These are phyloP conservation scores for Numenius phaeopus DNA, from an alignment of 2,797 vertebrate species.

Conservation along the genomic window DNA sequence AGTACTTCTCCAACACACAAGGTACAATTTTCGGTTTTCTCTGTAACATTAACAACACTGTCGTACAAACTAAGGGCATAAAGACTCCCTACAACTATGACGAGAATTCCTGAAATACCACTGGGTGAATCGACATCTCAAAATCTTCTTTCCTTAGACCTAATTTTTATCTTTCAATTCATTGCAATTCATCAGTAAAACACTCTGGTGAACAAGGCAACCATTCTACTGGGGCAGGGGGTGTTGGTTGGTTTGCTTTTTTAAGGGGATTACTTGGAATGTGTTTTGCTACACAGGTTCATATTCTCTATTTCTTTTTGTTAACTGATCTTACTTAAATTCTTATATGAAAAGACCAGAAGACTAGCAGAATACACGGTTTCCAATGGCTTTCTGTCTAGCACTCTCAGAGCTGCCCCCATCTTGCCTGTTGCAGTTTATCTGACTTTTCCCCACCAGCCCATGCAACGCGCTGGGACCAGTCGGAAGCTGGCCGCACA, in stretches of 20 bases:
- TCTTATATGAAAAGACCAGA: background rate
- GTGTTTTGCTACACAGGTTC: background rate
- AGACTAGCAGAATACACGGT: background rate
- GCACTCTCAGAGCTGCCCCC: background rate
- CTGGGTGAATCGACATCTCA: background rate
- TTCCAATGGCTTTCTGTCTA: background rate
- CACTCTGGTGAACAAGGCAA: background rate
- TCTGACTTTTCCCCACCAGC: background rate
- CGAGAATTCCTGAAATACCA: background rate
- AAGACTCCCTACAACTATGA: background rate
- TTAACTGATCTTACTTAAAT: background rate
- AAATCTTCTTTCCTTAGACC: background rate
- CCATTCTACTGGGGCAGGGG: too few species aligned
- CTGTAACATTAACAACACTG: background rate
- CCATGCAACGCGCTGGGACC: fast-evolving
- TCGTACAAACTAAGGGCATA: background rate
- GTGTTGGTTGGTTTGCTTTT: background rate
- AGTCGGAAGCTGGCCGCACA: fast-evolving
- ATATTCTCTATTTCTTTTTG: background rate
- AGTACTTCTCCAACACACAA: background rate
- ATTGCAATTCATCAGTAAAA: background rate
- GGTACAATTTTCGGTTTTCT: background rate
- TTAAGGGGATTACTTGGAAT: background rate
- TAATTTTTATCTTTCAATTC: background rate
- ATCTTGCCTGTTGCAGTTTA: background rate